Percentiles rank a stretch among this genome's conserved stretches.
phyloP scores from a whole-genome alignment of 2,888 invertebrate species.

The Laothoe populi region DNA sequence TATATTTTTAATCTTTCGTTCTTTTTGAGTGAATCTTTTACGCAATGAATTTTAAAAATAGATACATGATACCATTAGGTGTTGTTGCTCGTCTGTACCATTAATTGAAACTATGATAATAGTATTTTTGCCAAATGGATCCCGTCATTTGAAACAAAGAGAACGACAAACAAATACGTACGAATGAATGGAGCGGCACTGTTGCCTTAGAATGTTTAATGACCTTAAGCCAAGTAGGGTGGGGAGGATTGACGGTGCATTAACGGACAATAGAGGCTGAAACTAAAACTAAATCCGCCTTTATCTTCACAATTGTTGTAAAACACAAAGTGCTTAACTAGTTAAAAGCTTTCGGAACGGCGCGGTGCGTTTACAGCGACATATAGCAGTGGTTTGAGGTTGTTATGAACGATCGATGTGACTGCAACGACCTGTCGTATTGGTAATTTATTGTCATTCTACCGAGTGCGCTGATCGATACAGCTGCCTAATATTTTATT shows the following conservation, averaged over 20 bases:
- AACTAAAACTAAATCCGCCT: slow-evolving; percentile 68
- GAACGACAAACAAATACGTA: slow-evolving; percentile 51
- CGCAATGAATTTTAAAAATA: background rate
- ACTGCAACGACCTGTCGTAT: slow-evolving; percentile 24
- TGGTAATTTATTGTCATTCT: background rate
- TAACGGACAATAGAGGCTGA: slow-evolving; percentile 69
- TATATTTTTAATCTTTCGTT: background rate
- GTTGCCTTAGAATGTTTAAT: slow-evolving; percentile 65
- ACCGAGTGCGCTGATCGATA: background rate
- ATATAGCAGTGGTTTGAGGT: slow-evolving; percentile 30
- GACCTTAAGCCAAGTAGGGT: slow-evolving; percentile 60
- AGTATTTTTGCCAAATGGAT: slow-evolving; percentile 26
- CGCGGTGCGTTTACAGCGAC: slow-evolving; percentile 39
- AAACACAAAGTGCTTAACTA: slow-evolving; percentile 66
- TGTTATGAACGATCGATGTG: slow-evolving; percentile 25
- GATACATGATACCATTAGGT: background rate
- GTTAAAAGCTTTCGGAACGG: slow-evolving; percentile 66
- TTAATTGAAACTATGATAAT: slow-evolving; percentile 17
- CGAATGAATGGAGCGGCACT: slow-evolving; percentile 58
- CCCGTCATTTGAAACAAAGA: slow-evolving; percentile 48
- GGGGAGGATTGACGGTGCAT: slow-evolving; percentile 70
- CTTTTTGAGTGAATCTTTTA: background rate
- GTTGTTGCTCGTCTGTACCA: background rate
- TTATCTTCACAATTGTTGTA: slow-evolving; percentile 72
- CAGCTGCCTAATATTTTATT: background rate